phyloP scores from a whole-genome alignment of 1,140 invertebrate genomes.

The Idris sp. region DNA sequence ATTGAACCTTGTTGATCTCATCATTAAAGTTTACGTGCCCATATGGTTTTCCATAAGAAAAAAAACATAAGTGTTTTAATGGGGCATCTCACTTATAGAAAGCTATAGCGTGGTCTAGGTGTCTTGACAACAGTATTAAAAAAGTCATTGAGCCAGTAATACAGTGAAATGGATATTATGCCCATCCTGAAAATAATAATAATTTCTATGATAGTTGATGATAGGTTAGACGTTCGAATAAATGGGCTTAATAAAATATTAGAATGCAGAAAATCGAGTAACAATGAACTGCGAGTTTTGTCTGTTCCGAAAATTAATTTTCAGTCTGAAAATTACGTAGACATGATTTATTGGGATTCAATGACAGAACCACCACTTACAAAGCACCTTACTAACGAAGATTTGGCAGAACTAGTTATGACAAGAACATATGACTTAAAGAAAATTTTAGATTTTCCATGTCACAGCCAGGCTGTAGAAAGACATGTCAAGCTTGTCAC shows the following conservation, averaged over 20 bases:
- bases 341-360: neutral
- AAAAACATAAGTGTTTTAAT: neutral
- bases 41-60: constrained; percentile 1
- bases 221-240: constrained; percentile 3
- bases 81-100: neutral
- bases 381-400: neutral
- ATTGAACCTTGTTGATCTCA: neutral
- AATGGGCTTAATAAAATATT: neutral
- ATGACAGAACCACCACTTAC: neutral
- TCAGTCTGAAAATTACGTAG: neutral
- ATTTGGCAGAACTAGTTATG: neutral
- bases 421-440: constrained; percentile 3
- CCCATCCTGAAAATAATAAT: neutral
- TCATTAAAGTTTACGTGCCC: neutral
- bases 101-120: neutral
- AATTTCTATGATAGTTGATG: neutral
- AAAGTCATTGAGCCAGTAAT: constrained; percentile 1
- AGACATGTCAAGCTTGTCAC: constrained; percentile 3
- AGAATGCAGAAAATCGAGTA: neutral
- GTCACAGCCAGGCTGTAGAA: constrained; percentile 3
- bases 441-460: constrained; percentile 1
- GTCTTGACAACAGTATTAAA: constrained; percentile 1
- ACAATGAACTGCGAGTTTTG: neutral
- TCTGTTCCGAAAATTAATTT: neutral
- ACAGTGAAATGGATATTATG: neutral